Conservation (phyloP, 2,797 vertebrate species). For the Chelon auratus region DNA sequence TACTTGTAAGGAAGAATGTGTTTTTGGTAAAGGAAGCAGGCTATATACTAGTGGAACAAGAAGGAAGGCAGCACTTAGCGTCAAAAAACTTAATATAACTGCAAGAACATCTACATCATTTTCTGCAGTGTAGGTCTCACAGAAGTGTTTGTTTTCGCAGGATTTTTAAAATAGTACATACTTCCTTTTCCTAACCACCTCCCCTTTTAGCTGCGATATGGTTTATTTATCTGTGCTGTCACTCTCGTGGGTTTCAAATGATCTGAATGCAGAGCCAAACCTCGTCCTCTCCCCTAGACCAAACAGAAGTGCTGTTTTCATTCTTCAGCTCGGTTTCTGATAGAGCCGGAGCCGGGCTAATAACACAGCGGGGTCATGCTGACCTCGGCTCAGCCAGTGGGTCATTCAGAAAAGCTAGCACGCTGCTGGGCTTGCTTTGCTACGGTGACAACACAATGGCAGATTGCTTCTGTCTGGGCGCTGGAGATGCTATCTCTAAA, state of each 20-base stretch:
- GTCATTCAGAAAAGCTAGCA: conserved; percentile 45
- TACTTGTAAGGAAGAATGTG: conserved; percentile 4
- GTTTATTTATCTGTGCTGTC: conserved; percentile 72
- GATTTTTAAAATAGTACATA: conserved; percentile 48
- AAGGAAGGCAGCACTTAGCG: conserved; percentile 34
- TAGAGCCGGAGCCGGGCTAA: conserved; percentile 71
- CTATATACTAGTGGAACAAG: conserved; percentile 7
- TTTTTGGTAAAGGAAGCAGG: conserved; percentile 18
- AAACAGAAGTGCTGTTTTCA: conserved; percentile 80
- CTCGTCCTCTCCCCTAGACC: conserved; percentile 72
- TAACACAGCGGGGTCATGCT: conserved; percentile 68
- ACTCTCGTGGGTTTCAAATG: conserved; percentile 43
- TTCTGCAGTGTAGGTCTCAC: conserved; percentile 38
- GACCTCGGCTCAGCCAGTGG: conserved; percentile 63
- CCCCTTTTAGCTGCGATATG: conserved; percentile 41
- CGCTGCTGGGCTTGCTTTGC: conserved; percentile 36
- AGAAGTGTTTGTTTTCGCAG: conserved; percentile 66
- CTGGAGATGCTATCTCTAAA: conserved; percentile 68
- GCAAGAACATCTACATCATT: conserved; percentile 51
- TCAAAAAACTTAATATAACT: conserved; percentile 35
- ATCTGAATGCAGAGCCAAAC: conserved; percentile 44
- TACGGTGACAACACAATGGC: conserved; percentile 61
- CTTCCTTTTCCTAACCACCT: conserved; percentile 51
- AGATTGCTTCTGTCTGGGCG: conserved; percentile 69
- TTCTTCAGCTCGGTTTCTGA: conserved; percentile 64